Evolutionary conservation across 2,888 invertebrate genomes (phyloP).

Genomic region (Aphidius colemani): DNA sequence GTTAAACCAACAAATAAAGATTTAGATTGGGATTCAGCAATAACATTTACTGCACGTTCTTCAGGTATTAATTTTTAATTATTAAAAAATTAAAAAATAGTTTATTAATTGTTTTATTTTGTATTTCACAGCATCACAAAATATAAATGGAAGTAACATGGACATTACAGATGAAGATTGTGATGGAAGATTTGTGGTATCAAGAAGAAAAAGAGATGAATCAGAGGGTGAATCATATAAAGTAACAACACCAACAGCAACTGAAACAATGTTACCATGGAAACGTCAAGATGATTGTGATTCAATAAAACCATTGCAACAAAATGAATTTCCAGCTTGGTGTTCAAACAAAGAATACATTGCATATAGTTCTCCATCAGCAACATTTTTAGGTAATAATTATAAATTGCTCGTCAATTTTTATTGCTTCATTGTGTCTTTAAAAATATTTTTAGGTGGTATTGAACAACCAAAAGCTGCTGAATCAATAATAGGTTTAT

Average conservation of each 20-base stretch:
- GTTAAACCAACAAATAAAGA: slow-evolving; percentile 64
- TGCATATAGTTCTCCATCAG: slow-evolving; percentile 88
- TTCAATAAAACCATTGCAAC: slow-evolving; percentile 68
- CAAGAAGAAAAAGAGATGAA: slow-evolving; percentile 33
- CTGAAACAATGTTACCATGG: slow-evolving; percentile 91
- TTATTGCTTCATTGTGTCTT: background rate
- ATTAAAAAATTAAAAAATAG: background rate
- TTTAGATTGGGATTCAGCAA: slow-evolving; percentile 84
- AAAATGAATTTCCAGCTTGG: slow-evolving; percentile 93
- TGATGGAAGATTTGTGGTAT: slow-evolving; percentile 29
- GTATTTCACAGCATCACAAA: slow-evolving; percentile 1
- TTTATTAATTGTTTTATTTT: slow-evolving; percentile 5
- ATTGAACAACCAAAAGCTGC: slow-evolving; percentile 84
- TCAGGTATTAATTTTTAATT: slow-evolving; percentile 65
- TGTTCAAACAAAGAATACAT: slow-evolving; percentile 93
- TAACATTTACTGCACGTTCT: slow-evolving; percentile 88
- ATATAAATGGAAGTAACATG: slow-evolving; percentile 33
- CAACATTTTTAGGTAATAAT: slow-evolving; percentile 82
- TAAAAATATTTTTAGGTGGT: slow-evolving; percentile 66
- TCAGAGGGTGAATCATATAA: slow-evolving; percentile 65
- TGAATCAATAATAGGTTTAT: slow-evolving; percentile 87
- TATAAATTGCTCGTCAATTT: slow-evolving; percentile 6
- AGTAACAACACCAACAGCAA: slow-evolving; percentile 85
- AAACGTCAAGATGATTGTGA: slow-evolving; percentile 81
- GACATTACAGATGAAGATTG: slow-evolving; percentile 35